Conservation (phyloP, 2,888 invertebrate genomes). For the Cheilosia grossa region DNA sequence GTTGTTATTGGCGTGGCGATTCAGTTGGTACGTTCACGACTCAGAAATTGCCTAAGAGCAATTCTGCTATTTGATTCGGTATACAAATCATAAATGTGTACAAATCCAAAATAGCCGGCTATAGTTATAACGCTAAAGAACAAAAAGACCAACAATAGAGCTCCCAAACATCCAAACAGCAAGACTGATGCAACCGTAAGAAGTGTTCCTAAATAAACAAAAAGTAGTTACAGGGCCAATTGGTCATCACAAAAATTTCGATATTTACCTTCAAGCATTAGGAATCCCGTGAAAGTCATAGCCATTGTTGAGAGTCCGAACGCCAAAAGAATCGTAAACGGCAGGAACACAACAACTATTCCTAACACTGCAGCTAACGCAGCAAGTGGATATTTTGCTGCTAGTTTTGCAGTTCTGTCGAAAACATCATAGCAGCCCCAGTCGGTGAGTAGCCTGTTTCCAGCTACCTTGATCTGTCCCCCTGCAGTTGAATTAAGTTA, state of each 20-base stretch:
- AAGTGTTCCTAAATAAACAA: slow-evolving; percentile 78
- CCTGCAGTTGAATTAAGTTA: slow-evolving; percentile 39
- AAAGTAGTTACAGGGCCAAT: not conserved
- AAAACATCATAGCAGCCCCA: slow-evolving; percentile 68
- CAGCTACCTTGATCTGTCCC: slow-evolving; percentile 52
- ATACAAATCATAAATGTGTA: slow-evolving; percentile 79
- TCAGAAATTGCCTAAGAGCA: slow-evolving; percentile 76
- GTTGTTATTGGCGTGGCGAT: not conserved
- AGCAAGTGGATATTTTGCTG: slow-evolving; percentile 75
- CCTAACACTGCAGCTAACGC: slow-evolving; percentile 64
- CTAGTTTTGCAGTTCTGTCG: slow-evolving; percentile 69
- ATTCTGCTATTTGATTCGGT: slow-evolving; percentile 76
- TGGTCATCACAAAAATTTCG: not conserved
- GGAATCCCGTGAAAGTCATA: slow-evolving; percentile 81
- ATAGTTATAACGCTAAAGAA: slow-evolving; percentile 78
- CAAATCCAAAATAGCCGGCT: slow-evolving; percentile 81
- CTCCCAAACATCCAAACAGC: slow-evolving; percentile 80
- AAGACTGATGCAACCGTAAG: slow-evolving; percentile 80
- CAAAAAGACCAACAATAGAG: slow-evolving; percentile 77
- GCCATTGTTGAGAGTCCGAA: slow-evolving; percentile 80
- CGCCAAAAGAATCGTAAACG: slow-evolving; percentile 79
- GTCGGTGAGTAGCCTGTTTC: slow-evolving; percentile 49
- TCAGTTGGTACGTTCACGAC: slow-evolving; percentile 65
- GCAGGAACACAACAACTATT: slow-evolving; percentile 77
- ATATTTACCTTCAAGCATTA: slow-evolving; percentile 81